A percentile compares a stretch with the other conserved stretches of the same genome.
Evolutionary conservation across 2,888 invertebrate genomes (phyloP).

Genomic region (Lagria hirta): DNA sequence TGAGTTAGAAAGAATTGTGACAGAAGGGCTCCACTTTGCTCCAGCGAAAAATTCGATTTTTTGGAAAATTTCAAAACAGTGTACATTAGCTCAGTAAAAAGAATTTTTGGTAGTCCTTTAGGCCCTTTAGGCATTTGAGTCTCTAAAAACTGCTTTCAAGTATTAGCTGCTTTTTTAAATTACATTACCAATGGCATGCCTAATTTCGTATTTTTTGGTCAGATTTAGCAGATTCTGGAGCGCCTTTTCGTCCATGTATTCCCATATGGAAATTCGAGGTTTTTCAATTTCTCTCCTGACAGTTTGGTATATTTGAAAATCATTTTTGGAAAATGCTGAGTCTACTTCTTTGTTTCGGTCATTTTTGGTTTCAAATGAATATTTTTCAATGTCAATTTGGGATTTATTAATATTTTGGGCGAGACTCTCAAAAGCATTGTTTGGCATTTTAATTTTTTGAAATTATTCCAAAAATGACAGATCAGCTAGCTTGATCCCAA

Average conservation of each 20-base stretch:
- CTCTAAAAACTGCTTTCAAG: constrained; percentile 37
- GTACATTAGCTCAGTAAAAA: constrained; percentile 47
- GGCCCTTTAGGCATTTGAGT: constrained; percentile 37
- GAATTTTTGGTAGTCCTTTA: constrained; percentile 41
- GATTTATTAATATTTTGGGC: constrained; percentile 28
- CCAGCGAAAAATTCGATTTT: constrained; percentile 35
- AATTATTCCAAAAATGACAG: too few relatives aligned
- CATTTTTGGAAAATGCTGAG: too few relatives aligned
- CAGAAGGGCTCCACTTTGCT: constrained; percentile 46
- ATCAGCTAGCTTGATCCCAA: too few relatives aligned
- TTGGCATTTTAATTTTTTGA: constrained; percentile 25
- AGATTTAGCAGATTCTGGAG: constrained; percentile 37
- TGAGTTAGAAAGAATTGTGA: constrained; percentile 51
- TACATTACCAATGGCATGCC: constrained; percentile 40
- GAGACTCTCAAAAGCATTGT: constrained; percentile 29
- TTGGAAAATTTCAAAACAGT: constrained; percentile 45
- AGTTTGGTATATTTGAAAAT: constrained; percentile 33
- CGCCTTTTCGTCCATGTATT: constrained; percentile 42
- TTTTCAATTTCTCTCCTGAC: constrained; percentile 21
- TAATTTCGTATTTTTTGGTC: constrained; percentile 34
- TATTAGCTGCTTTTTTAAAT: neutral
- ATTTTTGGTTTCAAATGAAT: too few relatives aligned
- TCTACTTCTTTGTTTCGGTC: constrained; percentile 9
- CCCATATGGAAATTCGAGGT: constrained; percentile 43
- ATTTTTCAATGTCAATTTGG: constrained; percentile 28